Conservation (phyloP, 2,888 invertebrate species). For the Erebia aethiops region DNA sequence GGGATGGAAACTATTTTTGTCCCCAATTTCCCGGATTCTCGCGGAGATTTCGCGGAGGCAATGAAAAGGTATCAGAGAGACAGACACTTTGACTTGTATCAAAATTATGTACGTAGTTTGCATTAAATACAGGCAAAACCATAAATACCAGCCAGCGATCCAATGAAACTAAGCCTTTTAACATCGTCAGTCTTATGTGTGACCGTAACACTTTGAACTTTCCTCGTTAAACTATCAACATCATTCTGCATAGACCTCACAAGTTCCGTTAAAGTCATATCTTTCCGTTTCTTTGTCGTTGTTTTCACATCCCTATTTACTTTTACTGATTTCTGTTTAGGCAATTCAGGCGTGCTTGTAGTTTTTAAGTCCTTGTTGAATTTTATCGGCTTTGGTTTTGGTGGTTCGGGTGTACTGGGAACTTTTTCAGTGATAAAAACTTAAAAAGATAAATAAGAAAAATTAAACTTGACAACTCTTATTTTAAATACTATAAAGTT, state of each 20-base stretch:
- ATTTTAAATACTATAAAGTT: too few relatives aligned
- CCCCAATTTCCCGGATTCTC: too few relatives aligned
- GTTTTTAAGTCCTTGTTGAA: constrained; percentile 50
- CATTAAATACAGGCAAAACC: neutral
- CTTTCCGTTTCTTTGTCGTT: constrained; percentile 64
- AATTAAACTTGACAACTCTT: neutral
- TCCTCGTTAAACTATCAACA: constrained; percentile 49
- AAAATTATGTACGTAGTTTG: too few relatives aligned
- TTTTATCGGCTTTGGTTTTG: constrained; percentile 46
- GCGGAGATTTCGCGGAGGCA: too few relatives aligned
- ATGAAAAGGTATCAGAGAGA: too few relatives aligned
- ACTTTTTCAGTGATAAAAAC: constrained; percentile 67
- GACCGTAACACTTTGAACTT: constrained; percentile 49
- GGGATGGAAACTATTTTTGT: too few relatives aligned
- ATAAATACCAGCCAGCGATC: constrained; percentile 79
- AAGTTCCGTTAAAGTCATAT: constrained; percentile 67
- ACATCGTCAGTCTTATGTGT: constrained; percentile 33
- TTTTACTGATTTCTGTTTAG: constrained; percentile 47
- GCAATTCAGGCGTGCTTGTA: constrained; percentile 62
- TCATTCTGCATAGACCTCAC: constrained; percentile 61
- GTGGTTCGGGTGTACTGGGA: constrained; percentile 62
- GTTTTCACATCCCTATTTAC: constrained; percentile 51
- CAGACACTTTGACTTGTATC: too few relatives aligned
- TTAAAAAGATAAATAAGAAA: neutral
- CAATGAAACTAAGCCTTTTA: constrained; percentile 75